Evolutionary conservation across 2,888 invertebrate species (phyloP).

Genomic region (Ellobium chinense): DNA sequence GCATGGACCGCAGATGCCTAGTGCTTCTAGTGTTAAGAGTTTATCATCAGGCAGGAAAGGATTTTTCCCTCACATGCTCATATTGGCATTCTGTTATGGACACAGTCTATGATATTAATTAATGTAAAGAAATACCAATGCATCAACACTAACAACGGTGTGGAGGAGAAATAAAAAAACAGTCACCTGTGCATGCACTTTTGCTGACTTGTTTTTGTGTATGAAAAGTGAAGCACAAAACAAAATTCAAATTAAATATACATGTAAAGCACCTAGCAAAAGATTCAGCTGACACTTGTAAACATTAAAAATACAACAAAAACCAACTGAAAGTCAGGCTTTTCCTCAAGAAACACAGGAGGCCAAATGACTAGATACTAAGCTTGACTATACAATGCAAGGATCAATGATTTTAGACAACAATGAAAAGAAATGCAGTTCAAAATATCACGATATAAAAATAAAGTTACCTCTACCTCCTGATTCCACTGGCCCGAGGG

Average conservation of each 20-base stretch:
- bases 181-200: constrained; percentile 24
- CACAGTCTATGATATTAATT: no score
- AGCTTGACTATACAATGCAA: neutral
- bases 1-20: no score
- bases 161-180: neutral
- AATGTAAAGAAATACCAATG: no score
- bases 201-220: neutral
- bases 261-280: neutral
- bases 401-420: constrained; percentile 1
- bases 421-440: neutral
- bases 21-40: no score
- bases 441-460: constrained; percentile 11
- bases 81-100: no score
- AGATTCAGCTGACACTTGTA: neutral
- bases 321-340: no score
- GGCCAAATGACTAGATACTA: neutral
- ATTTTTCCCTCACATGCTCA: no score
- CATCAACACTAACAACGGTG: neutral
- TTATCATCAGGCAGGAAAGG: no score
- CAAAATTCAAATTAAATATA: neutral
- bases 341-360: neutral
- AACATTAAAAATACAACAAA: neutral
- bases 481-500: constrained; percentile 75
- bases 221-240: neutral
- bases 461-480: constrained; percentile 72